A percentile compares a stretch with the other conserved stretches of the same genome.
Evolutionary conservation across 2,888 invertebrate species (phyloP).

Genomic region (Drosophila demipolita): DNA sequence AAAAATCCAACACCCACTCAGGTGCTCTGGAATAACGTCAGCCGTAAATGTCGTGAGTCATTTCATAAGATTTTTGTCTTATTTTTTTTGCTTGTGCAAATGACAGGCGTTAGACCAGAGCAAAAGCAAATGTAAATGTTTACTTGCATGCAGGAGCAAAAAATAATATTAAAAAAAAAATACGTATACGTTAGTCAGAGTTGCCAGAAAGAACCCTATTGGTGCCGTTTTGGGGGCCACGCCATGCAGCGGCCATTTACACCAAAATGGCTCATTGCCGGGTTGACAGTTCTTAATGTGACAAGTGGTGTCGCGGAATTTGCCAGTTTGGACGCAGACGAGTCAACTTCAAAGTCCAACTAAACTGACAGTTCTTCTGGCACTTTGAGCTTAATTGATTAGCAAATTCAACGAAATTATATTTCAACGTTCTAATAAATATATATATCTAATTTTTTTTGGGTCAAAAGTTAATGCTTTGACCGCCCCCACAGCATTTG

Average conservation of each 20-base stretch:
- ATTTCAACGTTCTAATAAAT: constrained; percentile 26
- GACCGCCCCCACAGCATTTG: constrained; percentile 1
- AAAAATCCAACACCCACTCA: constrained; percentile 63
- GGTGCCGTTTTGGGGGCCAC: constrained; percentile 1
- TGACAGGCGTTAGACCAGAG: constrained; percentile 31
- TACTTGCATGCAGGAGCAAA: constrained; percentile 31
- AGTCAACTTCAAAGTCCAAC: constrained; percentile 62
- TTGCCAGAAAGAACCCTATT: constrained; percentile 15
- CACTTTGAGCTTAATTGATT: constrained; percentile 73
- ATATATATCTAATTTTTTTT: constrained; percentile 19
- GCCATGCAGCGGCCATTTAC: constrained; percentile 16
- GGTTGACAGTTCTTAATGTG: constrained; percentile 75
- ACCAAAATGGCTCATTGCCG: constrained; percentile 34
- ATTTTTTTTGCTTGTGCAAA: background rate
- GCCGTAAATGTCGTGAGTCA: constrained; percentile 36
- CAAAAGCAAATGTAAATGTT: constrained; percentile 8
- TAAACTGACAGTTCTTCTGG: constrained; percentile 51
- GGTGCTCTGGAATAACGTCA: constrained; percentile 37
- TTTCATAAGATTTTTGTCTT: constrained; percentile 26
- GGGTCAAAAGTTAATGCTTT: constrained; percentile 58
- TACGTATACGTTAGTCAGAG: constrained; percentile 21
- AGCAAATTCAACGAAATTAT: constrained; percentile 49
- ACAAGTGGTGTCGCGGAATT: constrained; percentile 52
- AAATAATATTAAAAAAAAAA: constrained; percentile 19
- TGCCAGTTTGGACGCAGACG: constrained; percentile 39